These are phyloP conservation scores for Brachyrhaphis roseni DNA, from an alignment of 2,797 vertebrate species.

Conservation along the genomic window DNA sequence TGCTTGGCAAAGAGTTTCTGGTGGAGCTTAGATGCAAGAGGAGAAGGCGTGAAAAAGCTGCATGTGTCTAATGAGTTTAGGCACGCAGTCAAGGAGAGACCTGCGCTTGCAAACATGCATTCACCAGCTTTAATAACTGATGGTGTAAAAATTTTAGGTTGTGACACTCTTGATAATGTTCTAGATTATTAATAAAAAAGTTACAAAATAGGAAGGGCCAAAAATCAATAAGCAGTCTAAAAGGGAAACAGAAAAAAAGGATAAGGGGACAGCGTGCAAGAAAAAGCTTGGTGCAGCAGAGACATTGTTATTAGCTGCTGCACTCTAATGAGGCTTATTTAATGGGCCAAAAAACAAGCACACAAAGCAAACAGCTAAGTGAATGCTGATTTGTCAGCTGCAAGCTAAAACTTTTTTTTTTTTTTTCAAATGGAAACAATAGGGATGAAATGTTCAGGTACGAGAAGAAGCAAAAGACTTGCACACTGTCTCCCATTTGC, in stretches of 20 bases:
- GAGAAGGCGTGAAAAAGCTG: slow-evolving; percentile 8
- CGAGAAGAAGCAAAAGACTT: slow-evolving; percentile 22
- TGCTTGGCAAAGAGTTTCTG: slow-evolving; percentile 46
- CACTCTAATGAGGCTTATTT: slow-evolving; percentile 79
- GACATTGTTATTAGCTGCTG: slow-evolving; percentile 75
- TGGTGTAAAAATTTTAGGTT: slow-evolving; percentile 58
- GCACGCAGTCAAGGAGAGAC: not conserved
- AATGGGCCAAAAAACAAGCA: slow-evolving; percentile 53
- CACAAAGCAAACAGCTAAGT: slow-evolving; percentile 42
- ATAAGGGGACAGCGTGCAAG: slow-evolving; percentile 44
- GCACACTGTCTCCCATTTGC: slow-evolving; percentile 11
- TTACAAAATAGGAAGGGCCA: slow-evolving; percentile 39
- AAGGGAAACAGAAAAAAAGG: slow-evolving; percentile 74
- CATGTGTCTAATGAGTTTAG: slow-evolving; percentile 25
- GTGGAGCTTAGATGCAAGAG: slow-evolving; percentile 14
- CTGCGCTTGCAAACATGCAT: slow-evolving; percentile 38
- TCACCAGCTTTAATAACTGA: slow-evolving; percentile 65
- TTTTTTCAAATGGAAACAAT: slow-evolving; percentile 45
- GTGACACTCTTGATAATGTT: slow-evolving; percentile 80
- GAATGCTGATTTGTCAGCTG: slow-evolving; percentile 50
- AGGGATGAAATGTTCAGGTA: slow-evolving; percentile 55
- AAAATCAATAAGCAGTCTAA: slow-evolving; percentile 72
- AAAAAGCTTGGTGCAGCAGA: slow-evolving; percentile 52
- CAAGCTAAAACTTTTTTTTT: slow-evolving; percentile 32
- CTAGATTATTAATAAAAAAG: slow-evolving; percentile 79